These are phyloP conservation scores for Elephas maximus DNA, from an alignment of 2,113 vertebrate species.

Conservation along the genomic window DNA sequence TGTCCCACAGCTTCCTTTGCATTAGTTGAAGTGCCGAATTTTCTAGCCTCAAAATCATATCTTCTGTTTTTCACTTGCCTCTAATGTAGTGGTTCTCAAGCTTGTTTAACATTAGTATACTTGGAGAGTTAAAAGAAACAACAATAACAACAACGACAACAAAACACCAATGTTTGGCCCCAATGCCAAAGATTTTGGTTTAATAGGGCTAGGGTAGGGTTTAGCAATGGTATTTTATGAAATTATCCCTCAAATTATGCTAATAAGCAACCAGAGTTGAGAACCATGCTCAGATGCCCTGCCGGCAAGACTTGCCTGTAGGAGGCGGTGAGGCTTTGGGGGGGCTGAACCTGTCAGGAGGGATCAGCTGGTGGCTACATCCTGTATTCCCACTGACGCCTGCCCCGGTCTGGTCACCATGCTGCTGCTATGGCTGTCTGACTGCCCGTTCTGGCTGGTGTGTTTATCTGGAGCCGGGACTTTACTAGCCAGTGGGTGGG, in stretches of 20 bases:
- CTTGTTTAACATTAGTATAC: neutral
- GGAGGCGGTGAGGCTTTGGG: rapidly evolving
- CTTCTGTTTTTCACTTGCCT: neutral
- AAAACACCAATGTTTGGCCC: neutral
- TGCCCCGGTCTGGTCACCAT: neutral
- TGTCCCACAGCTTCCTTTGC: neutral
- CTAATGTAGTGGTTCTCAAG: neutral
- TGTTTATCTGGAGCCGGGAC: neutral
- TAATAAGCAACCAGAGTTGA: neutral
- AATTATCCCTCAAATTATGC: neutral
- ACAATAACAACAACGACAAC: neutral
- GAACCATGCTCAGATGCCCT: neutral
- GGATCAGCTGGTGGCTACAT: rapidly evolving
- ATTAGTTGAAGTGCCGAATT: neutral
- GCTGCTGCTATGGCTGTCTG: too few species aligned
- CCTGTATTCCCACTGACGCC: neutral
- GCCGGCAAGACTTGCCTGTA: neutral
- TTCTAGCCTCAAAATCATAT: neutral
- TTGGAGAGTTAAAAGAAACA: neutral
- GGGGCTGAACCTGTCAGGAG: neutral
- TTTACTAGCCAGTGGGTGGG: neutral
- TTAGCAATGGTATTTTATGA: neutral
- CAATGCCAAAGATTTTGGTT: neutral
- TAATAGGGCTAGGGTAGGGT: neutral
- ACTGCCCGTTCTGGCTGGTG: rapidly evolving